Evolutionary conservation across 1,140 invertebrate genomes (phyloP).

Genomic region (Microvelia longipes): DNA sequence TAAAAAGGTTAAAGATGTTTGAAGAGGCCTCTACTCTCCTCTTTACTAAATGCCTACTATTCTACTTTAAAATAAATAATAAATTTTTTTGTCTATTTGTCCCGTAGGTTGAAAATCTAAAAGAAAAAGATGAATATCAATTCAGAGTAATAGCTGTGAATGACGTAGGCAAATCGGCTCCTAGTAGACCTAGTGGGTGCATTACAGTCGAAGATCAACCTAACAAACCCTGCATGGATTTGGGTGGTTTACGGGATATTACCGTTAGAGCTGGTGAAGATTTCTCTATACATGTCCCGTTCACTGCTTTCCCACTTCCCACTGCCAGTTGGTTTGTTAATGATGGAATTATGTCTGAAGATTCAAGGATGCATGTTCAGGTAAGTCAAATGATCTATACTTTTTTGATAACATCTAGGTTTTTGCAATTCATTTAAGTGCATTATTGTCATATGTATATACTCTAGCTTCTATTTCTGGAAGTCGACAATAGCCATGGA

Average conservation of each 20-base stretch:
- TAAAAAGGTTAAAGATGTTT: too few species aligned
- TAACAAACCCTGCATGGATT: constrained; percentile 88
- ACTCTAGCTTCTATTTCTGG: neutral
- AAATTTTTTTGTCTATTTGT: too few species aligned
- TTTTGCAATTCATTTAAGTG: neutral
- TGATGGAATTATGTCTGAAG: constrained; percentile 60
- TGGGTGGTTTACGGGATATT: constrained; percentile 83
- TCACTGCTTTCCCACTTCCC: constrained; percentile 86
- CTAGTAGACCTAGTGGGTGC: constrained; percentile 71
- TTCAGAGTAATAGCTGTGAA: constrained; percentile 94
- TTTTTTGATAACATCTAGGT: neutral
- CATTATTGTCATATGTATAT: neutral
- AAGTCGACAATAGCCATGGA: too few species aligned
- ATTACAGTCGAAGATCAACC: constrained; percentile 87
- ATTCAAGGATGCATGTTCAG: constrained; percentile 63
- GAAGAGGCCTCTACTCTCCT: too few species aligned
- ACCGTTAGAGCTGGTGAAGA: constrained; percentile 93
- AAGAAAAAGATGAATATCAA: constrained; percentile 86
- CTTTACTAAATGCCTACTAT: too few species aligned
- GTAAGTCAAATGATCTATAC: too few species aligned
- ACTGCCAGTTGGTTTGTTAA: constrained; percentile 82
- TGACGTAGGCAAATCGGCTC: constrained; percentile 80
- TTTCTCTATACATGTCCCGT: constrained; percentile 90
- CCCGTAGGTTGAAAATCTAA: constrained; percentile 56
- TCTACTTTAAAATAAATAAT: too few species aligned